These are phyloP conservation scores for Tethea ocularis DNA, from an alignment of 2,888 invertebrate species.

Conservation along the genomic window DNA sequence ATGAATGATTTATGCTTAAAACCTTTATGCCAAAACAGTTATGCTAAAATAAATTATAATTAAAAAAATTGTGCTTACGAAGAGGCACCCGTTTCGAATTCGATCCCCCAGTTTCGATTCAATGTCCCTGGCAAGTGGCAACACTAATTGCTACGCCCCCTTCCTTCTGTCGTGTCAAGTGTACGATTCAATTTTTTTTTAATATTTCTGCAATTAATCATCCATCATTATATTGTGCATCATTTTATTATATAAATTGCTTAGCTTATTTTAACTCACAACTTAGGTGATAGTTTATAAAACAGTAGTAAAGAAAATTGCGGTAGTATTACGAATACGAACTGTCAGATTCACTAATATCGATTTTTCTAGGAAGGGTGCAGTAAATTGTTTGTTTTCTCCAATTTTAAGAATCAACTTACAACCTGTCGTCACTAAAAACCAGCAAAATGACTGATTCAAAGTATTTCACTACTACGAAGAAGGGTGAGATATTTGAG, in stretches of 20 bases:
- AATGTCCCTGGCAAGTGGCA: neutral
- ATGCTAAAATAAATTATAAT: too few relatives aligned
- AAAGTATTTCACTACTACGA: conserved; percentile 99
- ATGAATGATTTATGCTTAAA: too few relatives aligned
- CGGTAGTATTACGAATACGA: neutral
- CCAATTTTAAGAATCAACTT: conserved; percentile 12
- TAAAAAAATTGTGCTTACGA: too few relatives aligned
- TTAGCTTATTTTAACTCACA: conserved; percentile 13
- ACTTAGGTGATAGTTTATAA: neutral
- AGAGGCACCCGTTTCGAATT: too few relatives aligned
- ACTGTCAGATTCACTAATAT: conserved; percentile 38
- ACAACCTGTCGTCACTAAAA: conserved; percentile 20
- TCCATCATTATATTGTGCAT: conserved; percentile 13
- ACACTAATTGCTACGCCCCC: conserved; percentile 42
- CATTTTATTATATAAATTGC: conserved; percentile 13
- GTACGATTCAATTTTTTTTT: conserved; percentile 33
- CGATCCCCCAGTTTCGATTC: too few relatives aligned
- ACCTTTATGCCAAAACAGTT: too few relatives aligned
- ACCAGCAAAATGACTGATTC: conserved; percentile 95
- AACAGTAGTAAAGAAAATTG: neutral
- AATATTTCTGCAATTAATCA: conserved; percentile 16
- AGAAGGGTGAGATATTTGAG: conserved; percentile 99
- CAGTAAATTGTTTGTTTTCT: conserved; percentile 29
- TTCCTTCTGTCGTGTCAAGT: conserved; percentile 52
- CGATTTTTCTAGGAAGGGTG: conserved; percentile 53